phyloP scores from a whole-genome alignment of 2,888 invertebrate species.

The Standfussiana lucernea region DNA sequence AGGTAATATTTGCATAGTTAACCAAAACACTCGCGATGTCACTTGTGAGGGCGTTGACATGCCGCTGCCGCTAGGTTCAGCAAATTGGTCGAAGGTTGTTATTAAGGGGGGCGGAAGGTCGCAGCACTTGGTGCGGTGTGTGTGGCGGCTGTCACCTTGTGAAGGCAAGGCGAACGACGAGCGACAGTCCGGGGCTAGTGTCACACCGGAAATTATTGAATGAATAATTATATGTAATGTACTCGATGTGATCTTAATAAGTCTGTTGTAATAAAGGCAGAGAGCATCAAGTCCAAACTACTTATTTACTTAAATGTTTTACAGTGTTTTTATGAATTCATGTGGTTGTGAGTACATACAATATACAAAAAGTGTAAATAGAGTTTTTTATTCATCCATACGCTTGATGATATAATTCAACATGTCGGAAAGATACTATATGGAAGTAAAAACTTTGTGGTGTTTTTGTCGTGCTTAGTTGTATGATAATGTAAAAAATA shows the following conservation, averaged over 20 bases:
- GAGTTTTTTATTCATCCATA: neutral
- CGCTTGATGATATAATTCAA: conserved; percentile 4
- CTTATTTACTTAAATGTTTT: conserved; percentile 9
- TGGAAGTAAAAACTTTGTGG: neutral
- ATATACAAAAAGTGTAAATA: neutral
- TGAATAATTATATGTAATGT: conserved; percentile 10
- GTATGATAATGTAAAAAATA: neutral
- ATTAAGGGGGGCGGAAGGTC: conserved; percentile 46
- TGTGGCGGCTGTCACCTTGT: conserved; percentile 47
- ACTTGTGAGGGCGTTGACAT: conserved; percentile 65
- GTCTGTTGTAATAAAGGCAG: conserved; percentile 2
- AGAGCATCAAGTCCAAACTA: conserved; percentile 3
- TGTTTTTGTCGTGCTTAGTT: neutral
- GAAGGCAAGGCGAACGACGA: conserved; percentile 46
- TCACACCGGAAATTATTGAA: conserved; percentile 16
- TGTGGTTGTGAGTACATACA: neutral
- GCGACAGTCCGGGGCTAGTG: conserved; percentile 4
- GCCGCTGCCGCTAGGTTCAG: conserved; percentile 46
- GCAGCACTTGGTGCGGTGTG: conserved; percentile 18
- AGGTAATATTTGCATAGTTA: conserved; percentile 50
- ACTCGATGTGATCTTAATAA: conserved; percentile 5
- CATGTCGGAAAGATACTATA: neutral
- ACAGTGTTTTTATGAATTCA: neutral
- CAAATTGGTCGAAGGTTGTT: conserved; percentile 60
- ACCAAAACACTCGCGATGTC: conserved; percentile 60